Conservation (phyloP, 2,113 vertebrate species). For the Pao palembangensis region DNA sequence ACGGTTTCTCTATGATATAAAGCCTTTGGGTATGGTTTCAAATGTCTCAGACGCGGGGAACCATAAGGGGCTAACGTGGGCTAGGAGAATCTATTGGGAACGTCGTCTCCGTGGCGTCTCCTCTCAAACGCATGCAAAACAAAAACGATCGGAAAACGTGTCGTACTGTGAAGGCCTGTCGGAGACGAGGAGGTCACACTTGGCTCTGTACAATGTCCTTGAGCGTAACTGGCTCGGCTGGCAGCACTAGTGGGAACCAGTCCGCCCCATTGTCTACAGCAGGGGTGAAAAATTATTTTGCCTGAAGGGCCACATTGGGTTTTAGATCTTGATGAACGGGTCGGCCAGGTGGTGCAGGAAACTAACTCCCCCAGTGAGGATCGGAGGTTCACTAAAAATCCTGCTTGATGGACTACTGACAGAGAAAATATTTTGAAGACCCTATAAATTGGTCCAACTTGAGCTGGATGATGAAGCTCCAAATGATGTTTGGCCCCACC, state of each 20-base stretch:
- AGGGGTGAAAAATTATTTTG: too few species aligned
- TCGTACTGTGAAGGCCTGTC: conserved; percentile 18
- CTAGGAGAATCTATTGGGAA: conserved; percentile 6
- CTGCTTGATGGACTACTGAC: too few species aligned
- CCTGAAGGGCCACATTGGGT: too few species aligned
- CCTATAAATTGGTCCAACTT: too few species aligned
- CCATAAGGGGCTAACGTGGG: conserved; percentile 15
- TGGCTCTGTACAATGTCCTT: conserved; percentile 56
- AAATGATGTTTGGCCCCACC: too few species aligned
- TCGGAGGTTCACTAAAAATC: too few species aligned
- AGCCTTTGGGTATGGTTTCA: conserved; percentile 69
- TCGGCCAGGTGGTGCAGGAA: too few species aligned
- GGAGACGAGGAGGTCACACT: conserved; percentile 30
- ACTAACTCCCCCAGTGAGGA: too few species aligned
- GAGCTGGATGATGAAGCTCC: too few species aligned
- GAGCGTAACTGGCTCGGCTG: conserved; percentile 30
- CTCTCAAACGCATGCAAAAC: conserved; percentile 64
- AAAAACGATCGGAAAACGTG: conserved; percentile 29
- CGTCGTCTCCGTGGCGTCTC: conserved; percentile 24
- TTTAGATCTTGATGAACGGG: too few species aligned
- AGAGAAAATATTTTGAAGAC: too few species aligned
- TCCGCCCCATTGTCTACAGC: too few species aligned
- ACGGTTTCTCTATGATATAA: conserved; percentile 88
- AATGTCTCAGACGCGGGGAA: conserved; percentile 40
- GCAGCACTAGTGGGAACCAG: conserved; percentile 28